Percentiles rank a stretch among this genome's conserved stretches.
phyloP scores from a whole-genome alignment of 1,140 invertebrate genomes.

The Dreissena rostriformis region DNA sequence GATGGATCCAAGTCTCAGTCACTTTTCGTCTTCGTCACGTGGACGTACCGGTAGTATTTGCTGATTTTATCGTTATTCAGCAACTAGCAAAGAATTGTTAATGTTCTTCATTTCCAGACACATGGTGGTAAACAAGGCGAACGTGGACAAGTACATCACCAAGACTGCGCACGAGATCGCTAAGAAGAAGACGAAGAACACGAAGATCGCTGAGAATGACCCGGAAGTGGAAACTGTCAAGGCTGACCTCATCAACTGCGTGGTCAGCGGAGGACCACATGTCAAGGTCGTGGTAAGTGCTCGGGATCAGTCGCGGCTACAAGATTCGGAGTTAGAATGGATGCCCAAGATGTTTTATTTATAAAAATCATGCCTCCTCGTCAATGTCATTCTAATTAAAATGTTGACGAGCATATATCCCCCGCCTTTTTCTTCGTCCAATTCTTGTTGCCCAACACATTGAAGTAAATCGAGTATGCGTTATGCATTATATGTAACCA shows the following conservation, averaged over 20 bases:
- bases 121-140: conserved; percentile 41
- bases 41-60: too few relatives aligned
- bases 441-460: background rate
- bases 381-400: background rate
- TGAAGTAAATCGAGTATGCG: background rate
- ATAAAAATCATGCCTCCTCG: background rate
- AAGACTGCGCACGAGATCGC: conserved; percentile 46
- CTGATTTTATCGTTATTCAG: background rate
- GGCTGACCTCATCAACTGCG: conserved; percentile 3
- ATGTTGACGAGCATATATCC: background rate
- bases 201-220: conserved; percentile 19
- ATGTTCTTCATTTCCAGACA: conserved; percentile 20
- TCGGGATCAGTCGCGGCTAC: background rate
- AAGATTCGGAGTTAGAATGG: background rate
- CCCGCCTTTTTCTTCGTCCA: background rate
- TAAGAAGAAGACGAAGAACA: conserved; percentile 45
- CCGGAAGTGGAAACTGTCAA: conserved; percentile 27
- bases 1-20: too few relatives aligned
- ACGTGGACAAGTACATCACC: conserved; percentile 33
- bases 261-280: conserved; percentile 25
- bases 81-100: background rate
- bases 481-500: background rate
- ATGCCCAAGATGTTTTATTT: background rate
- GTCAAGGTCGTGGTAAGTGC: conserved; percentile 50
- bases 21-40: too few relatives aligned